phyloP scores from a whole-genome alignment of 35 echinoderm and acorn worm species.

The Amphiura filiformis region DNA sequence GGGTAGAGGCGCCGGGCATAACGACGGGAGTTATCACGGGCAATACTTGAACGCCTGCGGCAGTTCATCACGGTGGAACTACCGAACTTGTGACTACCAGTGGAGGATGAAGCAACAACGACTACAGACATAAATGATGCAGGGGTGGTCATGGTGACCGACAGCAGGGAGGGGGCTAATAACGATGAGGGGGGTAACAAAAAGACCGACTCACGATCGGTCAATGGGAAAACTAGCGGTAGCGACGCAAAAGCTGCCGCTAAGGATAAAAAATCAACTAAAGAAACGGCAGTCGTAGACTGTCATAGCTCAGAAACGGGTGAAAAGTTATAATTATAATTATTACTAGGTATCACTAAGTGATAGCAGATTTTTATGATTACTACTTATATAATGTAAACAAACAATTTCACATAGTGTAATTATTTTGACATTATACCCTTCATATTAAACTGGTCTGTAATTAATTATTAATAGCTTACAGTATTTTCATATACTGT shows the following conservation, averaged over 20 bases:
- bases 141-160: not conserved
- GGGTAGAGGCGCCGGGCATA: constrained; percentile 99
- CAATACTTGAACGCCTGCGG: constrained; percentile 97
- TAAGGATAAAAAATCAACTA: not conserved
- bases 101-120: not conserved
- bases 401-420: not conserved
- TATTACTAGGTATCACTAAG: not conserved
- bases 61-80: constrained; percentile 93
- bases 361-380: not conserved
- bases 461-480: not conserved
- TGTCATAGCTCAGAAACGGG: not conserved
- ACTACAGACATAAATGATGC: not conserved
- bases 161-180: not conserved
- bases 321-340: not conserved
- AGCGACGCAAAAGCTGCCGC: not conserved
- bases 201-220: not conserved
- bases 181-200: not conserved
- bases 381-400: not conserved
- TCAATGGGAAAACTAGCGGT: not conserved
- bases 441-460: not conserved
- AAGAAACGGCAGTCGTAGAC: not conserved
- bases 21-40: constrained; percentile 95
- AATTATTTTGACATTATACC: not conserved
- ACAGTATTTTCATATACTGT: not conserved
- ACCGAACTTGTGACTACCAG: constrained; percentile 29